Percentiles rank a stretch among this genome's conserved stretches.
phyloP scores from a whole-genome alignment of 2,113 vertebrate genomes.

The Sitta europaea region DNA sequence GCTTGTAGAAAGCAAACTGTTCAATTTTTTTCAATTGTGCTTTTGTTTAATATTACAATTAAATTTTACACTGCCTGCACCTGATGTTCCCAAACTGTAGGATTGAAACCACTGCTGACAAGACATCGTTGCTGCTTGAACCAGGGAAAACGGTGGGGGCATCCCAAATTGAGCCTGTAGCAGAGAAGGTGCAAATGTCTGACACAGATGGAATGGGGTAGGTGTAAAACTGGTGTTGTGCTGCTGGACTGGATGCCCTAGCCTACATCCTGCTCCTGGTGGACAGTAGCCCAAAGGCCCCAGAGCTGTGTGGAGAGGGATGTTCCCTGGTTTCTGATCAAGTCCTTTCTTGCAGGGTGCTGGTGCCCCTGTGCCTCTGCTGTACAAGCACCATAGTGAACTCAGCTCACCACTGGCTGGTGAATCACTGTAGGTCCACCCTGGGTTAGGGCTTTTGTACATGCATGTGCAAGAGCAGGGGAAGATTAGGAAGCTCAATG shows the following conservation, averaged over 20 bases:
- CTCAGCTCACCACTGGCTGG: neutral
- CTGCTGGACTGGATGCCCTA: neutral
- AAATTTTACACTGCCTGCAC: neutral
- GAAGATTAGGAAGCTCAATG: neutral
- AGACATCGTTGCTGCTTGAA: neutral
- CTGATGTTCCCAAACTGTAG: neutral
- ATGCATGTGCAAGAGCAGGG: accelerated
- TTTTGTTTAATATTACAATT: neutral
- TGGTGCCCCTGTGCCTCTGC: neutral
- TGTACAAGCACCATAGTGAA: neutral
- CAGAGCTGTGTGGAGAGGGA: neutral
- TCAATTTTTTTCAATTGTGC: neutral
- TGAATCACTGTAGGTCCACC: neutral
- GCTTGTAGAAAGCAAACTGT: neutral
- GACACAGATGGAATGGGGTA: neutral
- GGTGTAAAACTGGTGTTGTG: neutral
- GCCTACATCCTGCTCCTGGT: neutral
- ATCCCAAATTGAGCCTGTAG: neutral
- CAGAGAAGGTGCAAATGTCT: neutral
- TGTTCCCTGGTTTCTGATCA: neutral
- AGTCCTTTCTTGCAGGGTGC: neutral
- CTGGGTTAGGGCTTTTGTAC: neutral
- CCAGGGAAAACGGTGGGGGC: too few species aligned
- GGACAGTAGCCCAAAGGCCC: neutral
- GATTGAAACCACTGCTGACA: neutral